phyloP scores from a whole-genome alignment of 2,113 vertebrate species.

The Silurus meridionalis region DNA sequence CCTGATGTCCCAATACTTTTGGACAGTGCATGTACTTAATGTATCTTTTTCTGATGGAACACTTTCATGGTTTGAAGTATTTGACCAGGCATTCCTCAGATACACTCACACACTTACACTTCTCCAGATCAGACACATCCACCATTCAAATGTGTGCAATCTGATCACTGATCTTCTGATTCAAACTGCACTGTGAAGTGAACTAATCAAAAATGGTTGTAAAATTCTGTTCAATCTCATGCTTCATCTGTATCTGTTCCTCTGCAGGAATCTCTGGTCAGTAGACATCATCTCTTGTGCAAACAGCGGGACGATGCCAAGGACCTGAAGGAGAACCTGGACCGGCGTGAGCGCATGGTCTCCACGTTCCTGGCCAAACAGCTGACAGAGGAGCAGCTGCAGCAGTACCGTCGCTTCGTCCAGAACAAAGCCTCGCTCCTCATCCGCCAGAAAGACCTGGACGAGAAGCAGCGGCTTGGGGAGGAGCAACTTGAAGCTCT shows the following conservation, averaged over 20 bases:
- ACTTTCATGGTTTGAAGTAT: no score
- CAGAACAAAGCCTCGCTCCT: constrained; percentile 84
- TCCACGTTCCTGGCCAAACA: constrained; percentile 81
- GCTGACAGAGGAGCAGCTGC: constrained; percentile 76
- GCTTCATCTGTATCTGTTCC: background rate
- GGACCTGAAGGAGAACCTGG: constrained; percentile 91
- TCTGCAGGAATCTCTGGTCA: constrained; percentile 79
- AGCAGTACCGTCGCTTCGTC: constrained; percentile 79
- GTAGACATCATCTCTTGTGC: constrained; percentile 81
- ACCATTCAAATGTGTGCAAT: no score
- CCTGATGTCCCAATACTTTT: no score
- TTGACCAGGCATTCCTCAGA: no score
- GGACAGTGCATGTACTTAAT: no score
- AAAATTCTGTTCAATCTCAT: background rate
- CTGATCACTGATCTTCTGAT: background rate
- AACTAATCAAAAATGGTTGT: background rate
- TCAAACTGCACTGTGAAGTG: background rate
- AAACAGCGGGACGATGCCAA: constrained; percentile 88
- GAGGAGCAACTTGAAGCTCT: constrained; percentile 85
- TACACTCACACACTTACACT: no score
- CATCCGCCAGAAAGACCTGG: constrained; percentile 88
- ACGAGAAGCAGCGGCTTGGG: constrained; percentile 80
- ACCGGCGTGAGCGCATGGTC: constrained; percentile 84
- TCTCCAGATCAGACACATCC: no score
- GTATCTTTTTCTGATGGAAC: no score